Base-by-base conservation (phyloP, 2,797 vertebrate genomes). In the Danio tinwini region DNA sequence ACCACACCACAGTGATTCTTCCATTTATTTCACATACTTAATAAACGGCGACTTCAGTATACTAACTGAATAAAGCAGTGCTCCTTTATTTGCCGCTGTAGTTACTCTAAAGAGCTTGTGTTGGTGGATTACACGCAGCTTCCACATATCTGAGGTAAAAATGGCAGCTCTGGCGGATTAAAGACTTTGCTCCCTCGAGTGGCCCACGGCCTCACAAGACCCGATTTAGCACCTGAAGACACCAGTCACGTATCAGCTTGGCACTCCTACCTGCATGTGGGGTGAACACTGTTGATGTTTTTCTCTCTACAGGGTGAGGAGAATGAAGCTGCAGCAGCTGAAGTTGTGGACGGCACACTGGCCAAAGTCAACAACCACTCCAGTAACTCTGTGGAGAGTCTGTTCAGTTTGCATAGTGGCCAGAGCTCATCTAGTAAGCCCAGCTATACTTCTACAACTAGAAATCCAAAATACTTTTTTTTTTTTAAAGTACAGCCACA, bases 401-500 rank as follows among this genome's bases (percentile, higher is more conserved):
- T 99, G 73, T 96, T 94, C 63, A 97, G 97, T 86, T 89, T 95
- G 29, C 93, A 92, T 81, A 96, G 96, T 74, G 93, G 95, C 68
- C 95, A 93, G 85, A 98, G 96, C 87, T 96, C 96, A 76, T 96
- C 96, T 80, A 98, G 97, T 97, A 95, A 97, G 29, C 10, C 13
- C 12, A 47, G 58, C 16, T 40, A n/a, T n/a, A n/a, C n/a, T n/a
- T 61, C 59, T 17, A 2, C 10, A 55, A 71, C 16, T 19, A 8
- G n/a, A n/a, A n/a, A n/a, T n/a, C n/a, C n/a, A n/a, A n/a, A n/a
- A n/a, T n/a, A n/a, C n/a, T n/a, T n/a, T n/a, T n/a, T n/a, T n/a
- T n/a, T n/a, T n/a, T n/a, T n/a, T n/a, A n/a, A n/a, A n/a, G n/a
- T 16, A 49, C 29, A 17, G 10, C 16, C 13, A 69, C 47, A 4